Evolutionary conservation across 2,113 vertebrate species (phyloP).

Genomic region (Rhinichthys klamathensis): DNA sequence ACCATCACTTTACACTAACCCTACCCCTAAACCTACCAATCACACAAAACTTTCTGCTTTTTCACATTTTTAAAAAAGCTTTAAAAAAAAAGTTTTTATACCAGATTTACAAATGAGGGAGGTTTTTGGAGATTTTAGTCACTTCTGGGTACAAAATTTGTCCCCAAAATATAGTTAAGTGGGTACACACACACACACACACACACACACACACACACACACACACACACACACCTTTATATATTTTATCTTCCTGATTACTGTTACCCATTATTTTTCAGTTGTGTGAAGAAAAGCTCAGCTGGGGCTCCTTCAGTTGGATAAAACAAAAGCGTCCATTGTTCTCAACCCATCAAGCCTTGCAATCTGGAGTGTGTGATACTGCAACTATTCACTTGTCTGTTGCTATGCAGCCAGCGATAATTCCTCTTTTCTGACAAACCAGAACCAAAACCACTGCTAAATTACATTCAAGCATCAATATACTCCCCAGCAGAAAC

Average conservation of each 20-base stretch:
- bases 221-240: neutral
- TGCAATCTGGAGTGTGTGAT: neutral
- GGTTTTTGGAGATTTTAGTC: too few species aligned
- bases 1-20: too few species aligned
- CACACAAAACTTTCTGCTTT: too few species aligned
- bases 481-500: neutral
- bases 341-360: conserved; percentile 19
- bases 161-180: too few species aligned
- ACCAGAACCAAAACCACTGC: conserved; percentile 8
- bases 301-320: neutral
- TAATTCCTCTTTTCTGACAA: conserved; percentile 3
- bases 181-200: too few species aligned
- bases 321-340: conserved; percentile 33
- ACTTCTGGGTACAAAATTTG: too few species aligned
- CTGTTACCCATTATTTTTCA: neutral
- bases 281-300: neutral
- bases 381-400: neutral
- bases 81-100: too few species aligned
- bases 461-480: neutral
- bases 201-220: neutral
- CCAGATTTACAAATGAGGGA: too few species aligned
- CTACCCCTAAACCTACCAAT: too few species aligned
- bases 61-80: too few species aligned
- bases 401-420: neutral
- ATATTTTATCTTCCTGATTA: neutral